Evolutionary conservation across 2,113 vertebrate genomes (phyloP).

Genomic region (Antechinus stuartii): DNA sequence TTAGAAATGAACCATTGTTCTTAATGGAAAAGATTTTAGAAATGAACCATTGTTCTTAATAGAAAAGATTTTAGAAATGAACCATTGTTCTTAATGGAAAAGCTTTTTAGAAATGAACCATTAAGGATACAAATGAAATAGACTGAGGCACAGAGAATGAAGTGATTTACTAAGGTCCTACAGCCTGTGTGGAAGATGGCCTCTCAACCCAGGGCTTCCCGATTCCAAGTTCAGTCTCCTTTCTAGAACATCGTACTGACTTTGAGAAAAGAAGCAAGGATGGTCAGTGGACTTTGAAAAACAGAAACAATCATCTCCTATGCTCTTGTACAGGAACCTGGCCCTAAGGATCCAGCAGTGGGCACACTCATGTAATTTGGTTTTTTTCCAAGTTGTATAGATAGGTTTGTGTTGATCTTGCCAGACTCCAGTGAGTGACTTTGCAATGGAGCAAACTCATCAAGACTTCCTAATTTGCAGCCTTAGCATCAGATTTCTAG

Average conservation of each 20-base stretch:
- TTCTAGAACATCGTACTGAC: neutral
- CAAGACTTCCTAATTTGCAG: neutral
- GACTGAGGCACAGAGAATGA: neutral
- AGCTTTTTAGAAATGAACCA: neutral
- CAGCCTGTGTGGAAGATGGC: too few species aligned
- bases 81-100: too few species aligned
- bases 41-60: neutral
- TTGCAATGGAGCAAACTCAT: neutral
- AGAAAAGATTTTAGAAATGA: too few species aligned
- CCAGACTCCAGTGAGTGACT: neutral
- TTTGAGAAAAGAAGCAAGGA: neutral
- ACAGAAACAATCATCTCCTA: neutral
- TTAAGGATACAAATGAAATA: neutral
- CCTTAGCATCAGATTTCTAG: too few species aligned
- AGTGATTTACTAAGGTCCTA: neutral
- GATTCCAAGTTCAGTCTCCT: neutral
- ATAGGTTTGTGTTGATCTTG: neutral
- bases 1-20: neutral
- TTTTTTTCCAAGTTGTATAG: neutral
- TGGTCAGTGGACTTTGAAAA: neutral
- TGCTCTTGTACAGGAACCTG: neutral
- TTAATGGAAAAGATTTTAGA: neutral
- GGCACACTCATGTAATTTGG: neutral
- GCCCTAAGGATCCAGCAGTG: neutral
- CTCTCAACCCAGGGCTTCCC: neutral